Conservation (phyloP, 1,140 invertebrate species). For the Calycopis cecrops region DNA sequence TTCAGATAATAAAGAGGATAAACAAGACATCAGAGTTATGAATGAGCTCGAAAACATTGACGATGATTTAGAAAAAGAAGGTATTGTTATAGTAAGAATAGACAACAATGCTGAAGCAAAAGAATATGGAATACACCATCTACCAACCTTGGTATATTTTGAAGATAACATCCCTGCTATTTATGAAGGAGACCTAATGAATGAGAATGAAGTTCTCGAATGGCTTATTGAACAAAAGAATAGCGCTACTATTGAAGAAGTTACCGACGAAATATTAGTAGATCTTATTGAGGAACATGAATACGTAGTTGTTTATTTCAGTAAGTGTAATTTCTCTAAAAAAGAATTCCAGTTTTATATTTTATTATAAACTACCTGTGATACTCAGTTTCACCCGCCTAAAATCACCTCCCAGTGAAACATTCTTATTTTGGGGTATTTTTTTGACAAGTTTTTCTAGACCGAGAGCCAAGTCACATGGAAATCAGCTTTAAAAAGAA, state of each 20-base stretch:
- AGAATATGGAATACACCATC: conserved; percentile 92
- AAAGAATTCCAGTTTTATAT: no score
- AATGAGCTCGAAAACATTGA: conserved; percentile 95
- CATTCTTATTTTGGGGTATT: no score
- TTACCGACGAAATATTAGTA: conserved; percentile 92
- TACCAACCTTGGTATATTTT: conserved; percentile 92
- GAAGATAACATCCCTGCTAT: conserved; percentile 94
- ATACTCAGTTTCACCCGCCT: no score
- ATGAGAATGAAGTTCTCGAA: conserved; percentile 92
- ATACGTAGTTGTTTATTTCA: conserved; percentile 96
- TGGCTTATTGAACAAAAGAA: conserved; percentile 95
- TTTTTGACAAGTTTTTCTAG: no score
- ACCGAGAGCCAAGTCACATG: no score
- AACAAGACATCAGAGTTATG: conserved; percentile 89
- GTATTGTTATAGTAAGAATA: conserved; percentile 92
- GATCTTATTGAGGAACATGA: conserved; percentile 93
- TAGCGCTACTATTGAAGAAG: conserved; percentile 94
- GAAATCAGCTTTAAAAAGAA: no score
- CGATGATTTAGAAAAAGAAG: conserved; percentile 92
- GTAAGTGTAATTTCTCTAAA: conserved; percentile 72
- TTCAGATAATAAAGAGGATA: conserved; percentile 92
- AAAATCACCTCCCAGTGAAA: no score
- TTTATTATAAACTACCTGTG: no score
- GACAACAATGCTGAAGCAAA: conserved; percentile 92
- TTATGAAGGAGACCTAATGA: conserved; percentile 93